Percentiles rank a stretch among this genome's conserved stretches.
phyloP scores from a whole-genome alignment of 2,797 vertebrate species.

The Ibycter americanus region DNA sequence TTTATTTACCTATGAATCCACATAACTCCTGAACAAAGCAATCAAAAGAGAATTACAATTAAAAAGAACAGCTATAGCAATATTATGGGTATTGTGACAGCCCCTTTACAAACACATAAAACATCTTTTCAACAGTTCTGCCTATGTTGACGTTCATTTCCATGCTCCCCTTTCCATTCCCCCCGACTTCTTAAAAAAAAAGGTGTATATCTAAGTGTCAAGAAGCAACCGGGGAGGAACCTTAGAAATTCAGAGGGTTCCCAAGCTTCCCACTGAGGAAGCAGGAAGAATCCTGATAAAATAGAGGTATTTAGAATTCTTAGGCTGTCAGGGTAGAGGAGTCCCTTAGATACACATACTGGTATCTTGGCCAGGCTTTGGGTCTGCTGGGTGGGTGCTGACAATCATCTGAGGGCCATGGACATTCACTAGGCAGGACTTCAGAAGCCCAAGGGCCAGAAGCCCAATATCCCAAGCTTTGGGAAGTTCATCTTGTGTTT shows the following conservation, averaged over 20 bases:
- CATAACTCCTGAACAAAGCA: background rate
- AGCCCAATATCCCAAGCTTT: background rate
- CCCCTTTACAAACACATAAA: background rate
- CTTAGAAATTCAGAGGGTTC: background rate
- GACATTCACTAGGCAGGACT: background rate
- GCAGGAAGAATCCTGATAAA: background rate
- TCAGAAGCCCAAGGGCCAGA: background rate
- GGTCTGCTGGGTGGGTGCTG: background rate
- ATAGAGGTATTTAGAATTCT: background rate
- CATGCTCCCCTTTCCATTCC: accelerated
- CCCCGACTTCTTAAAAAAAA: background rate
- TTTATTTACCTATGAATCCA: background rate
- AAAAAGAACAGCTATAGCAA: background rate
- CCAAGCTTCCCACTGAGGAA: background rate
- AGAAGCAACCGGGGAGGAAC: background rate
- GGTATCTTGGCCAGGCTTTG: background rate
- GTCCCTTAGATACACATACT: background rate
- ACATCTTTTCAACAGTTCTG: background rate
- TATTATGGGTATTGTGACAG: background rate
- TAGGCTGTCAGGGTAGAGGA: background rate
- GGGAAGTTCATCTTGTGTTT: background rate
- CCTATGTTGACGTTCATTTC: background rate
- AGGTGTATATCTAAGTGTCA: background rate
- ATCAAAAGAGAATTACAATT: background rate
- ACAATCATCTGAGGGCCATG: background rate